Conservation (phyloP, 2,113 vertebrate species). For the Dipodomys ordii region DNA sequence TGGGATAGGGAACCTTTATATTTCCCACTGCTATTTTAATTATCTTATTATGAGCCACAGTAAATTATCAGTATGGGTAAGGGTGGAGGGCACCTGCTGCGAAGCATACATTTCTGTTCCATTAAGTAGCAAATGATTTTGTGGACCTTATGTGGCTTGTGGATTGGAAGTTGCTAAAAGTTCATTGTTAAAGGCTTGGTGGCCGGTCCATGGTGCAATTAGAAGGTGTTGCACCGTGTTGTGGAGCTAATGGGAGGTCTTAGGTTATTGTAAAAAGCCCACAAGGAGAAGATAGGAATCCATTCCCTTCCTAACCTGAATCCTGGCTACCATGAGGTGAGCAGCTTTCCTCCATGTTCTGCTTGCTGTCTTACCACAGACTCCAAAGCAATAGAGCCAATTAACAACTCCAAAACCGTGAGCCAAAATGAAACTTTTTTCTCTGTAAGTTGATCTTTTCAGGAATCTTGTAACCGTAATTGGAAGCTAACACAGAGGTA, state of each 20-base stretch:
- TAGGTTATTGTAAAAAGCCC: too few relatives aligned
- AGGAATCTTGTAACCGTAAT: neutral
- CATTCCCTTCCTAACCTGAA: neutral
- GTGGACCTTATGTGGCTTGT: neutral
- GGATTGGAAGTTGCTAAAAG: neutral
- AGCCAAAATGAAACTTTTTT: neutral
- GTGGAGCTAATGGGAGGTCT: neutral
- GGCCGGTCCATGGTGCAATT: accelerated
- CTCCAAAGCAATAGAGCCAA: neutral
- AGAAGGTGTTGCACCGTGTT: neutral
- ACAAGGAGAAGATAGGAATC: neutral
- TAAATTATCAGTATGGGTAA: too few relatives aligned
- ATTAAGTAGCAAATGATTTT: too few relatives aligned
- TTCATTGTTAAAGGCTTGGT: neutral
- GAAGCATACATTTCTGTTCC: too few relatives aligned
- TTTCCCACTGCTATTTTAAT: too few relatives aligned
- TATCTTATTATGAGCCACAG: too few relatives aligned
- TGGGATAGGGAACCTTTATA: too few relatives aligned
- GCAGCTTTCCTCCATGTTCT: neutral
- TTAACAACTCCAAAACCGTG: neutral
- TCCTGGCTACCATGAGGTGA: neutral
- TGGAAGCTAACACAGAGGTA: neutral
- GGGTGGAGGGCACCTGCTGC: too few relatives aligned
- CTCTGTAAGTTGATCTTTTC: too few relatives aligned
- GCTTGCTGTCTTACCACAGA: neutral